Evolutionary conservation across 2,888 invertebrate genomes (phyloP).

Genomic region (Dromius quadrimaculatus): DNA sequence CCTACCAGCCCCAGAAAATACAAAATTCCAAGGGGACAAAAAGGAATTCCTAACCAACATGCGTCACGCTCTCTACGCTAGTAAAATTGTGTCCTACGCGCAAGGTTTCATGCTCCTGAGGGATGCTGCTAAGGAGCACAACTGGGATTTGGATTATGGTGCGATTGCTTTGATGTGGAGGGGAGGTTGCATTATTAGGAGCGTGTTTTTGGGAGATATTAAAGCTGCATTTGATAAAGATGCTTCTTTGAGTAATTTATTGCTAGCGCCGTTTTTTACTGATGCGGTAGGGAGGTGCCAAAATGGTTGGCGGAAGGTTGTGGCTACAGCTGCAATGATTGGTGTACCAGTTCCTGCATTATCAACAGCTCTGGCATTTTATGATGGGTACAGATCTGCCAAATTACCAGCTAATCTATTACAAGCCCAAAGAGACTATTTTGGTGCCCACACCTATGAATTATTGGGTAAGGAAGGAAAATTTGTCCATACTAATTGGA

Average conservation of each 20-base stretch:
- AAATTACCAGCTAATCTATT: constrained; percentile 94
- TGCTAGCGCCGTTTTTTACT: constrained; percentile 94
- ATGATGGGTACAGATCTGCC: constrained; percentile 92
- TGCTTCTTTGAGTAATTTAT: constrained; percentile 85
- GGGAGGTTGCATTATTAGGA: constrained; percentile 98
- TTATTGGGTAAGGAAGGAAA: constrained; percentile 85
- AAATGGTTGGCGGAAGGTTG: constrained; percentile 86
- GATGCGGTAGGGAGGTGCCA: constrained; percentile 85
- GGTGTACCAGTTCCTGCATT: constrained; percentile 97
- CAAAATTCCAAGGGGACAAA: constrained; percentile 78
- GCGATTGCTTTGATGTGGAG: constrained; percentile 99
- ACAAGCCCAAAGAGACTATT: constrained; percentile 97
- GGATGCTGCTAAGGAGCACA: constrained; percentile 90
- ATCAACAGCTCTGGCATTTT: constrained; percentile 94
- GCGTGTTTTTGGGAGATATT: constrained; percentile 89
- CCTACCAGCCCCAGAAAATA: constrained; percentile 75
- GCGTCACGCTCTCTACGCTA: constrained; percentile 91
- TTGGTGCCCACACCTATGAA: constrained; percentile 99
- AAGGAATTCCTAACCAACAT: constrained; percentile 86
- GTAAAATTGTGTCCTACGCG: constrained; percentile 98
- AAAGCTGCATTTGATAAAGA: constrained; percentile 94
- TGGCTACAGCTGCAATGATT: constrained; percentile 75
- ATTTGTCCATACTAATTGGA: constrained; percentile 99
- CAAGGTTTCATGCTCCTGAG: constrained; percentile 97
- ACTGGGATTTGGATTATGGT: constrained; percentile 97